A percentile compares a stretch with the other conserved stretches of the same genome.
Conservation (phyloP, 2,888 invertebrate genomes). For the Tinea semifulvella region DNA sequence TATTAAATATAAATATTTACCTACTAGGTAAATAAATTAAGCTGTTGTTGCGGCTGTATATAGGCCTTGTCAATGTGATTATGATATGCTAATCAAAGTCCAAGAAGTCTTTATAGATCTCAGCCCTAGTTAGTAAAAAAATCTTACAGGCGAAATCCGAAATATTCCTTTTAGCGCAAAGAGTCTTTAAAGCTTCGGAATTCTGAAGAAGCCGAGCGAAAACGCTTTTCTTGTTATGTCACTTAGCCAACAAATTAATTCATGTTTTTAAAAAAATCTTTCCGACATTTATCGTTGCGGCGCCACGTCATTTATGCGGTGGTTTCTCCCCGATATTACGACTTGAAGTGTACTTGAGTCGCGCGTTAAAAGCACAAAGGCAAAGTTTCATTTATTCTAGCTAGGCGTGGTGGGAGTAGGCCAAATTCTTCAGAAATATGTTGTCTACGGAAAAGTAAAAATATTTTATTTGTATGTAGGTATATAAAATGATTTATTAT, state of each 20-base stretch:
- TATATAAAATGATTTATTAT: too few species aligned
- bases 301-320: not conserved
- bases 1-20: too few species aligned
- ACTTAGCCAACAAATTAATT: conserved; percentile 53
- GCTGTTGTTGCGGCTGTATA: too few species aligned
- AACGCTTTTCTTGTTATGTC: conserved; percentile 17
- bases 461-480: too few species aligned
- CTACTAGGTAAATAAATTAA: too few species aligned
- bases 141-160: not conserved
- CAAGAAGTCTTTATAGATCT: too few species aligned
- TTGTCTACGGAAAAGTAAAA: too few species aligned
- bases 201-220: conserved; percentile 1
- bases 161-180: not conserved
- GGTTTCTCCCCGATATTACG: not conserved
- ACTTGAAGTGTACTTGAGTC: not conserved
- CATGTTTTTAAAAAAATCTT: conserved; percentile 25
- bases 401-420: too few species aligned
- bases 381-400: not conserved
- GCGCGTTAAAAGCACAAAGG: not conserved
- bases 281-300: conserved; percentile 12
- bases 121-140: too few species aligned
- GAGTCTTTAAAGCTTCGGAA: not conserved
- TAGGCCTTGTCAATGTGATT: too few species aligned
- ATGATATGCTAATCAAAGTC: too few species aligned
- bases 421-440: too few species aligned